phyloP scores from a whole-genome alignment of 2,113 vertebrate species.

The Dryoscopus gambensis region DNA sequence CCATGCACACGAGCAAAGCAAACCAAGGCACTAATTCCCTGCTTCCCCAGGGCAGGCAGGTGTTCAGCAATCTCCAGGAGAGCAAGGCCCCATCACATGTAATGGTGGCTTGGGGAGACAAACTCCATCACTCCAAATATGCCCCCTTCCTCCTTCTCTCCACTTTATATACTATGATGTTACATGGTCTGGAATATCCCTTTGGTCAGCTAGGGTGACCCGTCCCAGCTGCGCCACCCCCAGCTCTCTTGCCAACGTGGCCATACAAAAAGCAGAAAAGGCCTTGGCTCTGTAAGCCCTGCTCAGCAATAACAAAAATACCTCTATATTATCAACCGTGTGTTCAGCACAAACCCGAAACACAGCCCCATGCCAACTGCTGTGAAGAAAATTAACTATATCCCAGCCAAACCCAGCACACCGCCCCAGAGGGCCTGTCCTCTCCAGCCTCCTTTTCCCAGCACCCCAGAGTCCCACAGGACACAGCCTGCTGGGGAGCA shows the following conservation, averaged over 20 bases:
- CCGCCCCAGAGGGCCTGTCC: fast-evolving
- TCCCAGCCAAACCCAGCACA: neutral
- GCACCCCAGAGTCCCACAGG: fast-evolving
- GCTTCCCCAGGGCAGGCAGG: neutral
- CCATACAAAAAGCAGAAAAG: neutral
- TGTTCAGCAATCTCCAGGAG: neutral
- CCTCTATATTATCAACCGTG: fast-evolving
- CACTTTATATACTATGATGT: neutral
- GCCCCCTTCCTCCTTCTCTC: neutral
- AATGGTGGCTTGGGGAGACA: neutral
- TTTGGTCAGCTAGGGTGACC: neutral
- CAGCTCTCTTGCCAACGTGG: fast-evolving
- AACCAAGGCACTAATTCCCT: neutral
- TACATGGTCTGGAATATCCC: neutral
- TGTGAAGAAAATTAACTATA: neutral
- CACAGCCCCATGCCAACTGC: neutral
- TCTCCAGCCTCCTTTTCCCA: neutral
- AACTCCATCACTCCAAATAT: neutral
- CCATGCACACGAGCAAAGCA: neutral
- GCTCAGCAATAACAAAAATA: neutral
- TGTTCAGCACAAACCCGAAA: neutral
- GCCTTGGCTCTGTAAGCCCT: neutral
- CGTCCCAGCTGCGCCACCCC: neutral
- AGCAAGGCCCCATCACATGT: fast-evolving
- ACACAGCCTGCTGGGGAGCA: neutral